phyloP scores from a whole-genome alignment of 2,888 invertebrate genomes.

The Operophtera brumata region DNA sequence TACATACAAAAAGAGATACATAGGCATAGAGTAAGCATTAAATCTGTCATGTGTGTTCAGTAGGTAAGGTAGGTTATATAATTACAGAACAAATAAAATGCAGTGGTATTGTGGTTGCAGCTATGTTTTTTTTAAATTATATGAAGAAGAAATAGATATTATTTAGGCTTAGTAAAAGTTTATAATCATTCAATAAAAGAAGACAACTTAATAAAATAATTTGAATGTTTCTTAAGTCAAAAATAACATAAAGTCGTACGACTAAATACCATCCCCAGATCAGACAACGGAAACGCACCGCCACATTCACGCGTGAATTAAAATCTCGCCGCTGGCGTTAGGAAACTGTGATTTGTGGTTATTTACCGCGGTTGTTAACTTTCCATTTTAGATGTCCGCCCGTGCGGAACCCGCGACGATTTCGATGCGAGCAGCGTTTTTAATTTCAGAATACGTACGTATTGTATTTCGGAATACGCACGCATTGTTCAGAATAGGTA shows the following conservation, averaged over 20 bases:
- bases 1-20: too few species aligned
- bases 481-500: constrained; percentile 38
- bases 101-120: too few species aligned
- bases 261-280: not conserved
- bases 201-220: too few species aligned
- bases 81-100: too few species aligned
- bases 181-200: too few species aligned
- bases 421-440: constrained; percentile 71
- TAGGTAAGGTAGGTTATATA: too few species aligned
- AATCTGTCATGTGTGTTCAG: too few species aligned
- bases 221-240: too few species aligned
- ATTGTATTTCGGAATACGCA: constrained; percentile 63
- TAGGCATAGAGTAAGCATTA: too few species aligned
- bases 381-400: constrained; percentile 69
- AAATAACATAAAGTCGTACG: not conserved
- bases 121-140: too few species aligned
- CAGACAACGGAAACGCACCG: constrained; percentile 49
- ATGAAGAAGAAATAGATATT: too few species aligned
- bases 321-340: constrained; percentile 76
- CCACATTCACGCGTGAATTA: constrained; percentile 71
- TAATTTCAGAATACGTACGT: constrained; percentile 69
- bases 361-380: constrained; percentile 78
- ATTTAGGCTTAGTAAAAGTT: too few species aligned
- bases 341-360: constrained; percentile 79
- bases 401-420: constrained; percentile 73